Percentiles rank a stretch among this genome's conserved stretches.
These are phyloP conservation scores for Galaxea fascicularis DNA, from an alignment of 92 coral and sea anemone species.

Conservation along the genomic window DNA sequence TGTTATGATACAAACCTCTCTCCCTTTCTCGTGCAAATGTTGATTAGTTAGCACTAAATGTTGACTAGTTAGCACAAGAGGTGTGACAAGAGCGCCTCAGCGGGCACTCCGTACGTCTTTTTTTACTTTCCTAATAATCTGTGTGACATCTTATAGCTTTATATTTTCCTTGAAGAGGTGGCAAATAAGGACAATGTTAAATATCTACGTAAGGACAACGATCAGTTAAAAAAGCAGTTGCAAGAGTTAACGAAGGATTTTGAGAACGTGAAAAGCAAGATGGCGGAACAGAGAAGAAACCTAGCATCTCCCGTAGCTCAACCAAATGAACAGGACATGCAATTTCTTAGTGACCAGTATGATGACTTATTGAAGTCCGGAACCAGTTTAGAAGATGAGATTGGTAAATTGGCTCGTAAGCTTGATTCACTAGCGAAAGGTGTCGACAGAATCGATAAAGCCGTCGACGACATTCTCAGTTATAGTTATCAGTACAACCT, in stretches of 20 bases:
- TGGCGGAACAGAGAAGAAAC: not conserved
- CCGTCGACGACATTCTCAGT: constrained; percentile 5
- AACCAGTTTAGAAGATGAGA: not conserved
- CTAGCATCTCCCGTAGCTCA: constrained; percentile 7
- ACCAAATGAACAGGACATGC: constrained; percentile 20
- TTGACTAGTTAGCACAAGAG: too few species aligned
- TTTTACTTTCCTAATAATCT: not conserved
- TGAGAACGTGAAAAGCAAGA: constrained; percentile 5
- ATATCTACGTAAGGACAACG: not conserved
- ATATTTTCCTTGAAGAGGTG: constrained; percentile 1
- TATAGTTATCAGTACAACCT: constrained; percentile 13
- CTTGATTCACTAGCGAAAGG: not conserved
- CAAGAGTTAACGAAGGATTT: not conserved
- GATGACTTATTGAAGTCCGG: constrained; percentile 15
- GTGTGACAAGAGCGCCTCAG: too few species aligned
- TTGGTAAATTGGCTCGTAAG: not conserved
- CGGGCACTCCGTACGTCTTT: not conserved
- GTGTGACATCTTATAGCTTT: constrained; percentile 3
- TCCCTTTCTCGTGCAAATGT: too few species aligned
- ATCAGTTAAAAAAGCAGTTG: constrained; percentile 1
- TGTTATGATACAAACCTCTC: too few species aligned
- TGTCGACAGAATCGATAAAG: not conserved
- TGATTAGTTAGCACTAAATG: too few species aligned
- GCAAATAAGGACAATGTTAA: not conserved
- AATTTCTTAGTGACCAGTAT: constrained; percentile 2